phyloP scores from a whole-genome alignment of 2,888 invertebrate genomes.

The Plutella xylostella region DNA sequence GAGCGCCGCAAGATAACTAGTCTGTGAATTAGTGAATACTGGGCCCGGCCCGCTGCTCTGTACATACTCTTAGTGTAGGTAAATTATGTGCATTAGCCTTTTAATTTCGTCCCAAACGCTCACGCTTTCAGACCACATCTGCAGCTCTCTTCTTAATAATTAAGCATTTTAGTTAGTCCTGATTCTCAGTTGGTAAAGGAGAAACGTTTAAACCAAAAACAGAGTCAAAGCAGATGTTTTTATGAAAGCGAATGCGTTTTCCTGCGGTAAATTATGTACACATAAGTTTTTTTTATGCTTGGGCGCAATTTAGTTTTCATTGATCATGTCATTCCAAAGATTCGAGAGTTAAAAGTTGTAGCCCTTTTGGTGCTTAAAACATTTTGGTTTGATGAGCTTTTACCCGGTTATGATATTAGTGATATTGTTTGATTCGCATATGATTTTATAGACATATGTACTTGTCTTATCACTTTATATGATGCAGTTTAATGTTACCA shows the following conservation, averaged over 20 bases:
- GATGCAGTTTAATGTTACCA: too few relatives aligned
- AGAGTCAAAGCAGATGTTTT: conserved; percentile 30
- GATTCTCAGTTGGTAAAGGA: conserved; percentile 13
- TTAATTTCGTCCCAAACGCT: conserved; percentile 27
- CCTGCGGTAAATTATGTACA: neutral
- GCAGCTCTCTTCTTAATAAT: conserved; percentile 37
- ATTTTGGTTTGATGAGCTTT: too few relatives aligned
- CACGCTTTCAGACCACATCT: conserved; percentile 36
- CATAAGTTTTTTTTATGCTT: too few relatives aligned
- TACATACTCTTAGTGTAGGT: conserved; percentile 43
- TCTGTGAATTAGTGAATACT: conserved; percentile 50
- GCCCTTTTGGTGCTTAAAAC: too few relatives aligned
- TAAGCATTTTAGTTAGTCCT: conserved; percentile 27
- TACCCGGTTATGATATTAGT: too few relatives aligned
- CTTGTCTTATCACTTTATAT: too few relatives aligned
- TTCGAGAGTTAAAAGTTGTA: too few relatives aligned
- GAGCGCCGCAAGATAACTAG: conserved; percentile 35
- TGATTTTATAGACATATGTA: too few relatives aligned
- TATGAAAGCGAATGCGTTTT: conserved; percentile 37
- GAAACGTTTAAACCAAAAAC: conserved; percentile 29
- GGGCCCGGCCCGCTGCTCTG: conserved; percentile 33
- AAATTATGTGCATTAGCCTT: conserved; percentile 41
- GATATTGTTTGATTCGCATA: too few relatives aligned
- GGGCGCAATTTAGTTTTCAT: too few relatives aligned
- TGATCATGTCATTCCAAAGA: too few relatives aligned